Evolutionary conservation across 2,888 invertebrate species (phyloP).

Genomic region (Coleophora flavipennella): DNA sequence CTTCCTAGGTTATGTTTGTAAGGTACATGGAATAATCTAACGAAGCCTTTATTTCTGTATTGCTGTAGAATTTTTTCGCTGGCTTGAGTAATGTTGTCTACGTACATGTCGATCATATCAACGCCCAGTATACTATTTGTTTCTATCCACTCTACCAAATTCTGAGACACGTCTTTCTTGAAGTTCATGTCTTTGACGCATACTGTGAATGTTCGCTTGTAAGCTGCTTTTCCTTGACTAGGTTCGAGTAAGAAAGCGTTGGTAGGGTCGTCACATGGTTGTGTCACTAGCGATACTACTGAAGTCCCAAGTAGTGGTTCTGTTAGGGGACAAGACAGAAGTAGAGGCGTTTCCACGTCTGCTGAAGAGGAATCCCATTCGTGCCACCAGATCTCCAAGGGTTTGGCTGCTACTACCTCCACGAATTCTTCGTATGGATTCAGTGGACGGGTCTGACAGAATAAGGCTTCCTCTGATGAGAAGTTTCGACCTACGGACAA

Average conservation of each 20-base stretch:
- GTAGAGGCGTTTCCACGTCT: slow-evolving; percentile 67
- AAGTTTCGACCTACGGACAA: slow-evolving; percentile 51
- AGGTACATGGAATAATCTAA: slow-evolving; percentile 66
- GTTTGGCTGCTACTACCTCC: slow-evolving; percentile 71
- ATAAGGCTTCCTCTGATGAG: slow-evolving; percentile 50
- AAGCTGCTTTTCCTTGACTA: slow-evolving; percentile 16
- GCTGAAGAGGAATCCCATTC: slow-evolving; percentile 69
- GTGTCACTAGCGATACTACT: slow-evolving; percentile 60
- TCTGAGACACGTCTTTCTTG: slow-evolving; percentile 72
- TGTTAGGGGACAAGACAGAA: slow-evolving; percentile 77
- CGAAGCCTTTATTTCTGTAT: slow-evolving; percentile 64
- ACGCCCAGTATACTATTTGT: slow-evolving; percentile 78
- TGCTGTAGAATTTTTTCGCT: slow-evolving; percentile 69
- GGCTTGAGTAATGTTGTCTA: slow-evolving; percentile 71
- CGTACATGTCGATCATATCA: slow-evolving; percentile 76
- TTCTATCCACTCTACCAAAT: slow-evolving; percentile 81
- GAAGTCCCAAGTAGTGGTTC: slow-evolving; percentile 43
- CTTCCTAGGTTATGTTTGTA: slow-evolving; percentile 54
- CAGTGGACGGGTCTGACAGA: slow-evolving; percentile 66
- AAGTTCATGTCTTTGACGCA: slow-evolving; percentile 83
- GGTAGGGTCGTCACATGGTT: slow-evolving; percentile 61
- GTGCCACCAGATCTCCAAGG: slow-evolving; percentile 75
- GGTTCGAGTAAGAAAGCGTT: slow-evolving; percentile 50
- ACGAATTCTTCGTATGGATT: slow-evolving; percentile 50
- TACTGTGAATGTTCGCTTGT: slow-evolving; percentile 69